Percentiles rank a stretch among this genome's conserved stretches.
These are phyloP conservation scores for Cacoxenus indagator DNA, from an alignment of 2,888 invertebrate genomes.

Conservation along the genomic window DNA sequence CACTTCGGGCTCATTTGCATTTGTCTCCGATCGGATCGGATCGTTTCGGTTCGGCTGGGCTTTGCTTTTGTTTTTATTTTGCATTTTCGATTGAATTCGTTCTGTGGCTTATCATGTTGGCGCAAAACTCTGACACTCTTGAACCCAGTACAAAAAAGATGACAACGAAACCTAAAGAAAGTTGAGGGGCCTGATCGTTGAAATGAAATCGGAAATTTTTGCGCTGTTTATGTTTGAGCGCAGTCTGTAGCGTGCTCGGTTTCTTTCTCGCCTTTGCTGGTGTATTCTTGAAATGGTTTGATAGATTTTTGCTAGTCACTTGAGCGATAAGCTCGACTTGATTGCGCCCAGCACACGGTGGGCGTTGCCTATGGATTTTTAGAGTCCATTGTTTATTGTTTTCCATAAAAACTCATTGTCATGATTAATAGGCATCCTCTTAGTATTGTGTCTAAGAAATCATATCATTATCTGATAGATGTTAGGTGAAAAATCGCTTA, in stretches of 20 bases:
- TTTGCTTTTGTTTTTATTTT: background rate
- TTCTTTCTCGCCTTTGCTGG: background rate
- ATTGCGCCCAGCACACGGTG: background rate
- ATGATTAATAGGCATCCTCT: background rate
- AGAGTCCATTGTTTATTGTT: background rate
- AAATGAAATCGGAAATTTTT: background rate
- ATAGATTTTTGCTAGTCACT: background rate
- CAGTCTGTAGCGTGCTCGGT: background rate
- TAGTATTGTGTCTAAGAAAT: background rate
- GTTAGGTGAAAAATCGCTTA: too few species aligned
- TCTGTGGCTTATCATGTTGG: background rate
- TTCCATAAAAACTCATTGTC: background rate
- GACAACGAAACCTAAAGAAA: too few species aligned
- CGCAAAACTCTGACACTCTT: background rate
- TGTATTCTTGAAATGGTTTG: background rate
- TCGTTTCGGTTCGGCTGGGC: background rate
- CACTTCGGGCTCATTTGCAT: too few species aligned
- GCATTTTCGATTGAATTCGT: background rate
- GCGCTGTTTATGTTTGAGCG: background rate
- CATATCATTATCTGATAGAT: background rate
- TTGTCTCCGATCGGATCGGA: background rate
- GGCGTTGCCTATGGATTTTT: background rate
- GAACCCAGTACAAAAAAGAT: background rate
- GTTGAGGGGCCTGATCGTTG: background rate
- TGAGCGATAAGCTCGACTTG: background rate